Conservation (phyloP, 2,888 invertebrate genomes). For the Thymelicus sylvestris region DNA sequence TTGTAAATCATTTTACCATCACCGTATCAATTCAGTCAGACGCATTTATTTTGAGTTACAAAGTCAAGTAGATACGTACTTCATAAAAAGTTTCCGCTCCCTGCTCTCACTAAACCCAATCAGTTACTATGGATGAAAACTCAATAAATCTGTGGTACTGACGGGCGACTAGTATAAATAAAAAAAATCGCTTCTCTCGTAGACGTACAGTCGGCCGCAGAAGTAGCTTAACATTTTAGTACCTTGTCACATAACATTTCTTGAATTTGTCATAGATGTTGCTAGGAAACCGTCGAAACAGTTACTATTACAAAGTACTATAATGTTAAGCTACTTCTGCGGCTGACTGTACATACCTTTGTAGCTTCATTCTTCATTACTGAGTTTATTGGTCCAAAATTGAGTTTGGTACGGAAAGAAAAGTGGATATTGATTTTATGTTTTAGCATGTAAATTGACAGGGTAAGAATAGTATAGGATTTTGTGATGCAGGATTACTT, state of each 20-base stretch:
- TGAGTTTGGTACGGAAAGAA: slow-evolving; percentile 2
- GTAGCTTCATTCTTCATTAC: slow-evolving; percentile 7
- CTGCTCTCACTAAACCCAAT: neutral
- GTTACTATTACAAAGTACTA: no score
- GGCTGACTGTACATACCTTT: no score
- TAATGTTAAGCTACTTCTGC: no score
- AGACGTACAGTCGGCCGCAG: no score
- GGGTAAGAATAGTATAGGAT: neutral
- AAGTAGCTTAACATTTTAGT: no score
- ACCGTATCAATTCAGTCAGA: no score
- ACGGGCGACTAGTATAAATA: slow-evolving; percentile 1
- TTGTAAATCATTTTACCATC: no score
- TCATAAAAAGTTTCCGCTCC: neutral
- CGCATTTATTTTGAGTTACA: no score
- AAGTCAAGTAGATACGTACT: no score
- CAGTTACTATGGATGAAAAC: neutral
- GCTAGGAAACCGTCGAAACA: no score
- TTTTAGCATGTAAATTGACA: neutral
- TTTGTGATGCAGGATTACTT: neutral
- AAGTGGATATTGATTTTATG: slow-evolving; percentile 1
- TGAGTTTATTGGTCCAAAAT: neutral
- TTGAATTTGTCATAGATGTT: no score
- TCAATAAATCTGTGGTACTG: slow-evolving; percentile 20
- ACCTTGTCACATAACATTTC: no score
- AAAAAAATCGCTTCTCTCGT: slow-evolving; percentile 1